Base-by-base conservation (phyloP, 23 tunicate species). In the Styela clava region DNA sequence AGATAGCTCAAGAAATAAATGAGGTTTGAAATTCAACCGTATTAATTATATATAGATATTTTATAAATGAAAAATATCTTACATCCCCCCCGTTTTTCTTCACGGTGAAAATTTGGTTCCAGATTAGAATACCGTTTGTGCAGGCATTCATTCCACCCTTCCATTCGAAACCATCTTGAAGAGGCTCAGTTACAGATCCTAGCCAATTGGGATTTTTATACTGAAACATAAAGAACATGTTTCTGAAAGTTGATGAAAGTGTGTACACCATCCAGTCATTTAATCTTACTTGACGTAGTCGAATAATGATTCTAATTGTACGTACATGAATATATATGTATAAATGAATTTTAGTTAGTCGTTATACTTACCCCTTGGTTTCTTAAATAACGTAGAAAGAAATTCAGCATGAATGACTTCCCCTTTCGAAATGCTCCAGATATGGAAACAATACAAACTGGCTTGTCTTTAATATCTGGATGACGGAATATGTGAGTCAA, bases 101-200 rank as follows among this genome's bases (percentile, higher is more conserved):
- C 23, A 86, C 35, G 23, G 69, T 65, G 69, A 91, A 91, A 44
- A 91, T 87, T 78, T 86, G 52, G 77, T 87, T 86, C 90, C 90
- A 91, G 84, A 91, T 82, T 26, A 91, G 33, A 35, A 91, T 91
- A 3, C 97, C 97, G 63, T 85, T 86, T 24, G 97, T 91, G 19
- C 79, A 88, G 9, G 89, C 64, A 78, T 91, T 87, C 23, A 84
- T 79, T 25, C 97, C 97, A 24, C 90, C 90, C 32, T 81, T 69
- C 97, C 97, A 91, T 22, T 85, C 85, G 78, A 91, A 91, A 19
- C 97, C 97, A 69, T 74, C 35, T 25, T 35, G 33, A 27, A 79
- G 78, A 61, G 86, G 85, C 24, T 37, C 74, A 12, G 37, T 83
- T 7, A 5, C 56, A 12, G 56, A 44, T 26, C 97, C 97, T n/a